A percentile compares a stretch with the other conserved stretches of the same genome.
Evolutionary conservation across 23 tunicate species (phyloP).

Genomic region (Pegea sp.): DNA sequence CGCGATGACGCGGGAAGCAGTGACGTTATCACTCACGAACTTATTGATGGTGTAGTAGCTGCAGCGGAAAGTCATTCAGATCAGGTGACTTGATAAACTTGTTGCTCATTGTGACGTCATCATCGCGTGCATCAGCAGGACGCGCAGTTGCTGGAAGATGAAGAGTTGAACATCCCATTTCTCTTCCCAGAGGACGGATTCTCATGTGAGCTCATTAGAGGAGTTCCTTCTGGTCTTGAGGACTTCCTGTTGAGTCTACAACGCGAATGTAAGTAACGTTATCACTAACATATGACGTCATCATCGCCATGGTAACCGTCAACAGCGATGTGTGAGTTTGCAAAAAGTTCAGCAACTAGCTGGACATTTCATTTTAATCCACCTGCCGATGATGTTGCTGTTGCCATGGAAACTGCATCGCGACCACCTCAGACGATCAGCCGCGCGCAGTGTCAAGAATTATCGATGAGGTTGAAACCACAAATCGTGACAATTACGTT

Average conservation of each 20-base stretch:
- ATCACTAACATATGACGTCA: too few relatives aligned
- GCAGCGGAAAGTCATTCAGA: conserved; percentile 64
- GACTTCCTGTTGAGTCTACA: conserved; percentile 48
- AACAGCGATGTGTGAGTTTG: too few relatives aligned
- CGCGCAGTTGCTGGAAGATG: conserved; percentile 59
- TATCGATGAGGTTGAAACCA: conserved; percentile 8
- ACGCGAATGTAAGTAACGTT: conserved; percentile 34
- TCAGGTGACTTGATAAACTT: conserved; percentile 23
- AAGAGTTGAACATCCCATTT: conserved; percentile 82
- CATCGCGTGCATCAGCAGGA: conserved; percentile 56
- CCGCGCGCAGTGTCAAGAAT: too few relatives aligned
- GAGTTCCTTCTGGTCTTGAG: conserved; percentile 79
- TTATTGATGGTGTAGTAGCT: conserved; percentile 74
- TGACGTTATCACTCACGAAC: conserved; percentile 35
- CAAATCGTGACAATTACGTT: conserved; percentile 25
- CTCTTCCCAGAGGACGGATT: conserved; percentile 94
- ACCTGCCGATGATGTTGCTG: too few relatives aligned
- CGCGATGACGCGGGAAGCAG: conserved; percentile 33
- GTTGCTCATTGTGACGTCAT: background rate
- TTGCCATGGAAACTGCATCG: too few relatives aligned
- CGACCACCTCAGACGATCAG: too few relatives aligned
- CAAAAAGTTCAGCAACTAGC: too few relatives aligned
- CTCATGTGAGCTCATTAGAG: conserved; percentile 79
- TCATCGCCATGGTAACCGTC: too few relatives aligned
- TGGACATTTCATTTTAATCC: too few relatives aligned